These are phyloP conservation scores for Coptotermes formosanus DNA, from an alignment of 1,140 invertebrate genomes.

Conservation along the genomic window DNA sequence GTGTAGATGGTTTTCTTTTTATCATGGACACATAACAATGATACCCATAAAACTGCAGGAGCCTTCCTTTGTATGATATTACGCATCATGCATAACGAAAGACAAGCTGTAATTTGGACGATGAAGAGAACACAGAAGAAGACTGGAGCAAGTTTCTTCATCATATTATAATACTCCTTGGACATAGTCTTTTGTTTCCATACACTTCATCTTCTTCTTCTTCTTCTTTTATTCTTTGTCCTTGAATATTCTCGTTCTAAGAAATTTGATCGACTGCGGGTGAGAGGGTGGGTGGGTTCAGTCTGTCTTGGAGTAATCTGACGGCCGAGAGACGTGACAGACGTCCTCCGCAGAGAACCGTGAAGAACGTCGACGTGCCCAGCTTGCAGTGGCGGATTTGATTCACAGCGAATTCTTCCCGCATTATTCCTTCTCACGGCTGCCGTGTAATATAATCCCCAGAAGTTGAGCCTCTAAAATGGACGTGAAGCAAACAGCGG, in stretches of 20 bases:
- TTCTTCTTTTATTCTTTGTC: conserved; percentile 22
- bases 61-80: neutral
- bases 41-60: conserved; percentile 7
- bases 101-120: conserved; percentile 15
- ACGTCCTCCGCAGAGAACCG: conserved; percentile 25
- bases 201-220: neutral
- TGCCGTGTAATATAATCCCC: too few relatives aligned
- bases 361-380: neutral
- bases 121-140: neutral
- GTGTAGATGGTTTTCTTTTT: neutral
- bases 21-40: neutral
- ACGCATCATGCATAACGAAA: conserved; percentile 6
- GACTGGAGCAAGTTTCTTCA: neutral
- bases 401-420: neutral
- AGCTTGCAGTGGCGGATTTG: neutral
- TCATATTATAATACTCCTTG: neutral
- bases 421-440: neutral
- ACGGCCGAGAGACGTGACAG: conserved; percentile 27
- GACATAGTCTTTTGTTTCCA: conserved; percentile 15
- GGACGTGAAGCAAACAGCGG: too few relatives aligned
- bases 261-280: conserved; percentile 30
- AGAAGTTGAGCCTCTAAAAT: too few relatives aligned
- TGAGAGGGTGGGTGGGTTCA: conserved; percentile 26
- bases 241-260: conserved; percentile 31
- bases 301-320: conserved; percentile 24